Percentiles rank a stretch among this genome's conserved stretches.
Conservation (phyloP, 1,140 invertebrate species). For the Macrosteles quadrilineatus region DNA sequence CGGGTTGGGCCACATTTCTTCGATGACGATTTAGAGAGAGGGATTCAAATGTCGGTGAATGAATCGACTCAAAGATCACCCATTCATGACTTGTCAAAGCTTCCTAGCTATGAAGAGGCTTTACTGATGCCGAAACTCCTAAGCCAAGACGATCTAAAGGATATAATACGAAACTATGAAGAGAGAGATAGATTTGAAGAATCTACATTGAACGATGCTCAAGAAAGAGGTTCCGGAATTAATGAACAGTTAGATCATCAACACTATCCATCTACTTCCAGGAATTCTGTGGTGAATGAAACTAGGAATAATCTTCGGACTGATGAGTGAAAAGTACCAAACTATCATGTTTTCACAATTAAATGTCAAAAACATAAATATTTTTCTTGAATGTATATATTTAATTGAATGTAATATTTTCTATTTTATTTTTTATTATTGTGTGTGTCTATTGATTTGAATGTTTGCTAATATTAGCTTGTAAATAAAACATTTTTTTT, state of each 20-base stretch:
- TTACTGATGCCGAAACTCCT: conserved; percentile 14
- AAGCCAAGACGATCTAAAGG: conserved; percentile 4
- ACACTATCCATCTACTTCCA: conserved; percentile 3
- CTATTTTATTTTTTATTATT: too few species aligned
- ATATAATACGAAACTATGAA: conserved; percentile 7
- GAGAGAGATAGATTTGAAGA: conserved; percentile 3
- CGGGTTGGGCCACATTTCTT: neutral
- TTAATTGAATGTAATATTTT: too few species aligned
- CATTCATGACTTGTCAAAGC: conserved; percentile 11
- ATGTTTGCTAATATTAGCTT: too few species aligned
- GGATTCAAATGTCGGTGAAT: conserved; percentile 12
- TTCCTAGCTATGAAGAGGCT: conserved; percentile 20
- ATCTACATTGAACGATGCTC: neutral
- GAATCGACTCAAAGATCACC: conserved; percentile 11
- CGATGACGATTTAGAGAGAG: conserved; percentile 14
- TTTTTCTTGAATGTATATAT: too few species aligned
- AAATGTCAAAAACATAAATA: too few species aligned
- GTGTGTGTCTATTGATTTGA: too few species aligned
- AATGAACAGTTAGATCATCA: neutral
- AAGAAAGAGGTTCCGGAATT: neutral
- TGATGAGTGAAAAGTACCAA: too few species aligned
- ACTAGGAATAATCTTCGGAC: too few species aligned
- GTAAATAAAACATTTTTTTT: too few species aligned
- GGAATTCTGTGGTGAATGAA: neutral
- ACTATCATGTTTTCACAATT: too few species aligned